Conservation (phyloP, 2,888 invertebrate genomes). For the Epirrhoe tristata region DNA sequence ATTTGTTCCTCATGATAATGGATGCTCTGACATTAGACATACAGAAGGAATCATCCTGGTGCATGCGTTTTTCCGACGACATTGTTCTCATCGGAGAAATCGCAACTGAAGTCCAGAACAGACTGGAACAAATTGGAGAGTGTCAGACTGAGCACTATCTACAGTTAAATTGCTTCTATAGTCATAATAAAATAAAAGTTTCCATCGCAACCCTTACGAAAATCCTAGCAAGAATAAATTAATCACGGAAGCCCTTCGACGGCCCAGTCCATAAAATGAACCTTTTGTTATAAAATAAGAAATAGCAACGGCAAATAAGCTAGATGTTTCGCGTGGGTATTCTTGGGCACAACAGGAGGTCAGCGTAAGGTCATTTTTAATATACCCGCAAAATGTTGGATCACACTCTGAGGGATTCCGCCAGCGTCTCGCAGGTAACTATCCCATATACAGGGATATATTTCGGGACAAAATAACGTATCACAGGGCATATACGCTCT, state of each 20-base stretch:
- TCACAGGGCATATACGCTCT: constrained; percentile 18
- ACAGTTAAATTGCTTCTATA: constrained; percentile 9
- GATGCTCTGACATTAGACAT: too few species aligned
- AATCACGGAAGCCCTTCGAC: constrained; percentile 49
- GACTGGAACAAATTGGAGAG: too few species aligned
- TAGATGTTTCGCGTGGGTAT: constrained; percentile 48
- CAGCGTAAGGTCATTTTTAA: constrained; percentile 55
- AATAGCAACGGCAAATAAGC: constrained; percentile 50
- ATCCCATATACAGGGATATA: constrained; percentile 29
- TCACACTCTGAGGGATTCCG: constrained; percentile 43
- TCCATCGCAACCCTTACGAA: constrained; percentile 24
- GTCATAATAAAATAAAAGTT: constrained; percentile 20
- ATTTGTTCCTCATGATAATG: too few species aligned
- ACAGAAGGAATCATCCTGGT: too few species aligned
- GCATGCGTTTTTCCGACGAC: too few species aligned
- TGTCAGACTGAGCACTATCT: not conserved
- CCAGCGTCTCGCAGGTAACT: constrained; percentile 39
- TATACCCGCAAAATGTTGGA: constrained; percentile 43
- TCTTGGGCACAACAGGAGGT: constrained; percentile 54
- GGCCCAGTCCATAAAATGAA: constrained; percentile 45
- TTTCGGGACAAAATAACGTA: constrained; percentile 35
- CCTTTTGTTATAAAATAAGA: constrained; percentile 50
- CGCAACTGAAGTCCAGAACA: too few species aligned
- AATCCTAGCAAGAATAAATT: constrained; percentile 44
- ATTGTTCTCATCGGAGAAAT: too few species aligned